Base-by-base conservation (phyloP, 2,797 vertebrate species). In the Trachurus trachurus region DNA sequence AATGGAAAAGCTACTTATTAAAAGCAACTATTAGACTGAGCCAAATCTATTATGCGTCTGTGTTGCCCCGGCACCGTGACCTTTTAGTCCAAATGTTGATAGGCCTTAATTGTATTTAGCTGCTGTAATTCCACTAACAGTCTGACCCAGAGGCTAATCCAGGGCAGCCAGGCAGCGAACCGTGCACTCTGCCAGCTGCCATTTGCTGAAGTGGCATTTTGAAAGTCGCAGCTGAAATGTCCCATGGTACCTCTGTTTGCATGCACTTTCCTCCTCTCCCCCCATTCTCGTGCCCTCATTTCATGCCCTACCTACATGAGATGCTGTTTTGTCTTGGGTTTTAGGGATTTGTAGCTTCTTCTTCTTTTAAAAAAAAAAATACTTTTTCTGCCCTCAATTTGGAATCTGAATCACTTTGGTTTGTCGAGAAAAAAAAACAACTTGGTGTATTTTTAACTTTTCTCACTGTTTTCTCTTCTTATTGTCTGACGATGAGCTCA, bases 31-130 rank as follows among this genome's bases (percentile, higher is more conserved):
- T 82, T 60, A 49, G 77, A 67, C 74, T 29, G 80, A 80, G 85
- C 73, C 81, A 57, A 84, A 88, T 85, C 86, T 68, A 61, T 80
- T 76, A 87, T 87, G 87, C 40, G 64, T 65, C 78, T 67, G 87
- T 66, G 80, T 82, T 50, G 71, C 74, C 81, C 84, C 42, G 5
- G 81, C 80, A 60, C 71, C 9, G 67, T 88, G 93, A 93, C 90
- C 92, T 93, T 86, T 84, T n/a, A 82, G 84, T 76, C 84, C 86
- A 88, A 90, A 87, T 87, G 87, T 91, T 90, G 87, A 92, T 88
- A 76, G 88, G 88, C 82, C 88, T 90, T 92, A 91, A 92, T 91
- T 93, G 91, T 88, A 86, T 93, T 94, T 91, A 90, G 88, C 88
- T 75, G 89, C 88, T 90, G 88, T 92, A 92, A 92, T 92, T 92